Evolutionary conservation across 1,140 invertebrate species (phyloP).

Genomic region (Bombus polaris): DNA sequence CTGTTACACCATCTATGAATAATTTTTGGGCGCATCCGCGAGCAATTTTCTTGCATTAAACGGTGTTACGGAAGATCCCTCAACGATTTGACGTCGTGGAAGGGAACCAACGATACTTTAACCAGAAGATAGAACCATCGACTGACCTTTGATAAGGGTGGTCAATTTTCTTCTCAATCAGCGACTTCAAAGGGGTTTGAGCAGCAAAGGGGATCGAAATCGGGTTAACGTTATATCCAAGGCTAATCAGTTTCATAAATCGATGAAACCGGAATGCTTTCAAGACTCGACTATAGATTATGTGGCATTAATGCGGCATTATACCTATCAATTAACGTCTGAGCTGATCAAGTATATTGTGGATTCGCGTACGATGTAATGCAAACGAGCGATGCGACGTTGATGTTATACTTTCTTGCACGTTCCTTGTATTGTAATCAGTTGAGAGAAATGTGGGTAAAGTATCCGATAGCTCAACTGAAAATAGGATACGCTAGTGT

Average conservation of each 20-base stretch:
- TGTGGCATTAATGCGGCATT: background rate
- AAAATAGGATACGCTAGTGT: too few relatives aligned
- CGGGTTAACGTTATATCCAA: background rate
- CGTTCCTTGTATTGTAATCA: background rate
- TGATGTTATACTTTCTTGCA: background rate
- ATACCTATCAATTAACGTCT: background rate
- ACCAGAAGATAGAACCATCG: background rate
- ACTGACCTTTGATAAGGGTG: background rate
- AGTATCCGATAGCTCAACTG: too few relatives aligned
- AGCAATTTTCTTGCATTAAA: constrained; percentile 11
- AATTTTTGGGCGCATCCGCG: background rate
- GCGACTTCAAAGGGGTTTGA: constrained; percentile 16
- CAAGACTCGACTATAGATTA: too few relatives aligned
- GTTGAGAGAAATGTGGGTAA: too few relatives aligned
- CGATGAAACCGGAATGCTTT: background rate
- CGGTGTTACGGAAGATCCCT: constrained; percentile 6
- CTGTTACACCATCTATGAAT: constrained; percentile 16
- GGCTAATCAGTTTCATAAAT: constrained; percentile 36
- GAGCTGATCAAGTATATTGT: background rate
- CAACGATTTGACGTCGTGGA: background rate
- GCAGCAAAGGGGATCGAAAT: constrained; percentile 12
- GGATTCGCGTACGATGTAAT: background rate
- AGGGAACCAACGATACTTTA: background rate
- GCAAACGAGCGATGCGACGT: background rate
- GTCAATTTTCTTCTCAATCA: constrained; percentile 17